A percentile compares a stretch with the other conserved stretches of the same genome.
These are phyloP conservation scores for Nymphalis polychloros DNA, from an alignment of 2,888 invertebrate species.

Conservation along the genomic window DNA sequence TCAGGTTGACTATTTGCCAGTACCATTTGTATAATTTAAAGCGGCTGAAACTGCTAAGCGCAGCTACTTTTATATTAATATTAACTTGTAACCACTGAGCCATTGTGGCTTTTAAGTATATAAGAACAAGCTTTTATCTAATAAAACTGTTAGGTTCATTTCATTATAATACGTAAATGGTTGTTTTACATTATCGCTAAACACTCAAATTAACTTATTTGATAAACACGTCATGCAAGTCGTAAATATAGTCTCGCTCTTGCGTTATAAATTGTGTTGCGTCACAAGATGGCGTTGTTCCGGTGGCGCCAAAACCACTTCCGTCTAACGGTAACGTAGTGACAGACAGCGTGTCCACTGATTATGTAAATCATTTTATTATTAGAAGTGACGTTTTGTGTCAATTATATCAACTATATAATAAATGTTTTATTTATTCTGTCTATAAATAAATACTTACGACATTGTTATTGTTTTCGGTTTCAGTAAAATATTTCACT, in stretches of 20 bases:
- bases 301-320: conserved; percentile 57
- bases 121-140: neutral
- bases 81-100: neutral
- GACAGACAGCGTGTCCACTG: conserved; percentile 36
- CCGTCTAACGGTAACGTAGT: conserved; percentile 41
- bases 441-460: neutral
- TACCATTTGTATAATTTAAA: no score
- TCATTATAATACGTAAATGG: no score
- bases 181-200: no score
- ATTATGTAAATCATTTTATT: conserved; percentile 10
- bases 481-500: no score
- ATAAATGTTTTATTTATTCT: neutral
- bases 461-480: no score
- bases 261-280: conserved; percentile 43
- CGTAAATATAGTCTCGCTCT: conserved; percentile 21
- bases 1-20: no score
- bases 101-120: no score
- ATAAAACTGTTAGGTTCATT: no score
- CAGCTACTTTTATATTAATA: neutral
- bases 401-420: neutral
- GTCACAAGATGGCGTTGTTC: conserved; percentile 52
- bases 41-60: no score
- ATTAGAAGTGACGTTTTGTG: neutral
- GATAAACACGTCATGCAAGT: neutral
- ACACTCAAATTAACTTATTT: no score